phyloP scores from a whole-genome alignment of 2,797 vertebrate species.

The Manis pentadactyla region DNA sequence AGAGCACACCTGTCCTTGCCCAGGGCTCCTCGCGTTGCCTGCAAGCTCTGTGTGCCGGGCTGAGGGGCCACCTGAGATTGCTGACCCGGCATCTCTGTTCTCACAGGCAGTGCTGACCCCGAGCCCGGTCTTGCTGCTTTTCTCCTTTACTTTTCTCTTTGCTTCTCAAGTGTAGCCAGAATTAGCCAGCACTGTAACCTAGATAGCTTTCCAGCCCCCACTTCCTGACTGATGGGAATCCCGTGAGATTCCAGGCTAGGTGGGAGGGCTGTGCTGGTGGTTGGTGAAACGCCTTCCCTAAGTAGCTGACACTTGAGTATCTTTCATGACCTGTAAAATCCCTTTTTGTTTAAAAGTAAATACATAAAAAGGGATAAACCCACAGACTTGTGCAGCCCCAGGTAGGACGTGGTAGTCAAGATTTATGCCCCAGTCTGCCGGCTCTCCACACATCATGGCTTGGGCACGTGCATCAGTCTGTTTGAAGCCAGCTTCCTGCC shows the following conservation, averaged over 20 bases:
- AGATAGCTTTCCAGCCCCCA: not conserved
- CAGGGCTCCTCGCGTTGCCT: not conserved
- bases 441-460: not conserved
- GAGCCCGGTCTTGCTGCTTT: not conserved
- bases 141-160: not conserved
- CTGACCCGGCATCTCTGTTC: too few species aligned
- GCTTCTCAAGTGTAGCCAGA: not conserved
- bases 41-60: not conserved
- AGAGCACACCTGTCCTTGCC: fast-evolving
- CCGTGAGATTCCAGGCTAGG: not conserved
- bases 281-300: not conserved
- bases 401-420: too few species aligned
- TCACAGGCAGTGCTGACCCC: fast-evolving
- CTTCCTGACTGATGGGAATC: not conserved
- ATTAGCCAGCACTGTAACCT: not conserved
- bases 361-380: not conserved
- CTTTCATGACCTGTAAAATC: too few species aligned
- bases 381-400: not conserved
- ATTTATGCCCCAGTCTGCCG: not conserved
- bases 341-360: not conserved
- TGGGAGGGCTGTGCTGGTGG: not conserved
- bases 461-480: too few species aligned
- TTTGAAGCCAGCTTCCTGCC: not conserved
- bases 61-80: not conserved
- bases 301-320: not conserved